Evolutionary conservation across 2,113 vertebrate species (phyloP), one percentile per base, ranked within the genome.

Genomic region (Notiomystis cincta): DNA sequence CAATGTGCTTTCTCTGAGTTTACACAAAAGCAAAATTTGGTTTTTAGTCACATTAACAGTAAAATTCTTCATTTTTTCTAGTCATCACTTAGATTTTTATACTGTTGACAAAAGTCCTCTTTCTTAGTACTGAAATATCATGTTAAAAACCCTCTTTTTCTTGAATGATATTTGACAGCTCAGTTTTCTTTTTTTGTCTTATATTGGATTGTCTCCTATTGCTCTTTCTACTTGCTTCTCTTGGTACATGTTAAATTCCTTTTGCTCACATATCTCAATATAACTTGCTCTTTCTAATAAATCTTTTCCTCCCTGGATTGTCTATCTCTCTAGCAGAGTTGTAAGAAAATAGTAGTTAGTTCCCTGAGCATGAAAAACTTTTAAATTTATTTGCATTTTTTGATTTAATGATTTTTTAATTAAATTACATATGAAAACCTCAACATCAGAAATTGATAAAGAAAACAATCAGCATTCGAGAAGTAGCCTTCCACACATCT

Each of bases 161-260:
- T 51, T 62, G 18, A 58, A 37, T 37, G 7, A 25, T 44, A 44
- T 67, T 67, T 87, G 45, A 62, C 10, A 60, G 40, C 2, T 45
- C 33, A 75, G 30, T 64, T 82, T 76, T 64, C 28, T 17, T 20
- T 13, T 48, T 47, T 86, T 75, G 24, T 62, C 18, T 60, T 65
- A 9, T 33, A 31, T 21, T 25, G 12, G 9, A 47, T 38, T 47
- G 24, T n/a, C 15, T 88, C 44, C 21, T 22, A 5, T 35, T 51
- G 30, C 31, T 50, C 15, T 53, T 89, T 54, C 25, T 64, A 23
- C 27, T 56, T 73, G 15, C 8, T 51, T 87, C 45, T 87, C 78
- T 45, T 44, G 5, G 9, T 47, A 65, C 0, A 0, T 44, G 21
- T 7, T 45, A 16, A 81, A 65, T 50, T 65, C 10, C 7, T 56